Evolutionary conservation across 2,888 invertebrate species (phyloP).

Genomic region (Eilema sororculum): DNA sequence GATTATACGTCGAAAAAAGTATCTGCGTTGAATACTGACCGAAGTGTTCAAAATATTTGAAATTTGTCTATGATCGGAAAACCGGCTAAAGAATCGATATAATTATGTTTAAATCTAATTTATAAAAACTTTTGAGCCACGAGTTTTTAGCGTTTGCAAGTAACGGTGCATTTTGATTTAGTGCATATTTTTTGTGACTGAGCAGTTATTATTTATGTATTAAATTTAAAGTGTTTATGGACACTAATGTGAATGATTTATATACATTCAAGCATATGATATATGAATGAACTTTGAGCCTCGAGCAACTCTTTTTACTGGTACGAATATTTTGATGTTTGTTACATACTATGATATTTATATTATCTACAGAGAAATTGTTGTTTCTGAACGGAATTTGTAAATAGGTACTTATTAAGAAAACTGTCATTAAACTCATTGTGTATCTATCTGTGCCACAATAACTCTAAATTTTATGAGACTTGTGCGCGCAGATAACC

Average conservation of each 20-base stretch:
- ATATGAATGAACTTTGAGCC: slow-evolving; percentile 38
- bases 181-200: slow-evolving; percentile 70
- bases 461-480: background rate
- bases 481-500: background rate
- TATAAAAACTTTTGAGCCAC: slow-evolving; percentile 42
- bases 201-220: slow-evolving; percentile 55
- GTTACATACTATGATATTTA: background rate
- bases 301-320: slow-evolving; percentile 39
- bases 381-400: background rate
- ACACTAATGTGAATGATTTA: slow-evolving; percentile 34
- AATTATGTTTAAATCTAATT: slow-evolving; percentile 66
- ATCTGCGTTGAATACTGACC: slow-evolving; percentile 15
- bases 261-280: slow-evolving; percentile 40
- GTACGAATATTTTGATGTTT: slow-evolving; percentile 35
- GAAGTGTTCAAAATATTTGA: slow-evolving; percentile 43
- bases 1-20: slow-evolving; percentile 40
- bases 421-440: background rate
- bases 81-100: slow-evolving; percentile 38
- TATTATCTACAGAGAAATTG: background rate
- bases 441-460: background rate
- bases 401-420: background rate
- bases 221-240: slow-evolving; percentile 37
- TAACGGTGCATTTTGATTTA: slow-evolving; percentile 80
- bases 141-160: slow-evolving; percentile 72
- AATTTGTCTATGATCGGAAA: slow-evolving; percentile 33